Conservation (phyloP, 2,888 invertebrate species). For the Campoplex capitator region DNA sequence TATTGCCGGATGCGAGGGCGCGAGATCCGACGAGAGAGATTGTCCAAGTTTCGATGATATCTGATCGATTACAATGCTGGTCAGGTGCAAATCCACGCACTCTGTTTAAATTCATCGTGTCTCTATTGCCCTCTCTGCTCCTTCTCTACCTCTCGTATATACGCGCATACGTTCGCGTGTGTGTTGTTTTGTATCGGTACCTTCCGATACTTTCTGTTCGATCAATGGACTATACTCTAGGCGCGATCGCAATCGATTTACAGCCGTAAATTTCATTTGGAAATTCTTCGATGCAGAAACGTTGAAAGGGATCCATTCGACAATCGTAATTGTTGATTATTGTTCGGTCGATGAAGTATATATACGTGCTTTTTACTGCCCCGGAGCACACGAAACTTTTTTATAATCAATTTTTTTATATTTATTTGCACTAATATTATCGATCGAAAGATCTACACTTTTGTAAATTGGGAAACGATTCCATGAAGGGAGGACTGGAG, state of each 20-base stretch:
- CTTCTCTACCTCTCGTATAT: neutral
- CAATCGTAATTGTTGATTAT: constrained; percentile 52
- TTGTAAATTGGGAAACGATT: neutral
- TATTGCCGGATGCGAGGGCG: constrained; percentile 61
- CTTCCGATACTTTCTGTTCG: neutral
- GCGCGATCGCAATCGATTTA: constrained; percentile 13
- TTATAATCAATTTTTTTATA: neutral
- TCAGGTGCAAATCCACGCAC: constrained; percentile 67
- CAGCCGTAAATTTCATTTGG: neutral
- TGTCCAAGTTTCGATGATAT: constrained; percentile 65
- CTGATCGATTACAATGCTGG: constrained; percentile 68
- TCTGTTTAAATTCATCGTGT: constrained; percentile 32
- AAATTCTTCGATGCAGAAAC: constrained; percentile 19
- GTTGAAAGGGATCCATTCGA: constrained; percentile 6
- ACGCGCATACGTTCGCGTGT: neutral
- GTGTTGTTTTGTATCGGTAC: constrained; percentile 7
- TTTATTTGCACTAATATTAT: neutral
- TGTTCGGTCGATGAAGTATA: neutral
- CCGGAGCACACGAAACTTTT: neutral
- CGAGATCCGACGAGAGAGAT: constrained; percentile 62
- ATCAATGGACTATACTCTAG: constrained; percentile 49
- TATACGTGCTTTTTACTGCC: neutral
- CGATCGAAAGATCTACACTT: neutral
- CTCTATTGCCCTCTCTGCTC: constrained; percentile 3
- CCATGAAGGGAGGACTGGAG: neutral